phyloP scores from a whole-genome alignment of 1,140 invertebrate genomes.

The Parasteatoda tepidariorum region DNA sequence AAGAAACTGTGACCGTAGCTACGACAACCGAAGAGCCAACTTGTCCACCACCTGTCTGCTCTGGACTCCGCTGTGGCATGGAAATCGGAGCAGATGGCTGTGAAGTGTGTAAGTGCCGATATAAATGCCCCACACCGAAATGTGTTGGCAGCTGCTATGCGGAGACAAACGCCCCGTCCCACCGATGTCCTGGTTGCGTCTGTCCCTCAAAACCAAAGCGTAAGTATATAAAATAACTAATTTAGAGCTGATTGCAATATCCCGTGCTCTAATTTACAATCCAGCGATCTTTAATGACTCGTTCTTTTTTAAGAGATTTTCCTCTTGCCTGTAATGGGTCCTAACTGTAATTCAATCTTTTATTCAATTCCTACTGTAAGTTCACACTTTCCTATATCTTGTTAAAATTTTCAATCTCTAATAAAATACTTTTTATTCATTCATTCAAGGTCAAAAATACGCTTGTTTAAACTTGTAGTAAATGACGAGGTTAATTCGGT shows the following conservation, averaged over 20 bases:
- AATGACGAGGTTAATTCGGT: no score
- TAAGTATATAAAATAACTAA: background rate
- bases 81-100: slow-evolving; percentile 35
- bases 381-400: background rate
- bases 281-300: no score
- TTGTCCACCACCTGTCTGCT: slow-evolving; percentile 36
- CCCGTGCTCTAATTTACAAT: background rate
- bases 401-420: no score
- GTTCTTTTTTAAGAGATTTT: no score
- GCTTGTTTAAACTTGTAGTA: no score
- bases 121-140: slow-evolving; percentile 46
- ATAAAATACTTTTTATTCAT: no score
- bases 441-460: no score
- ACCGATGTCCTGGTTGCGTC: slow-evolving; percentile 50
- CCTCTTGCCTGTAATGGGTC: no score
- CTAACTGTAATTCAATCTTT: no score
- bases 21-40: background rate
- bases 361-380: no score
- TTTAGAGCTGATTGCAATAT: background rate
- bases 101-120: slow-evolving; percentile 43
- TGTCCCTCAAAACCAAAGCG: slow-evolving; percentile 38
- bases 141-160: slow-evolving; percentile 49
- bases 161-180: slow-evolving; percentile 35
- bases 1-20: background rate
- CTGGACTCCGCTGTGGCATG: slow-evolving; percentile 22